These are phyloP conservation scores for Machimus atricapillus DNA, from an alignment of 2,888 invertebrate genomes.

Conservation along the genomic window DNA sequence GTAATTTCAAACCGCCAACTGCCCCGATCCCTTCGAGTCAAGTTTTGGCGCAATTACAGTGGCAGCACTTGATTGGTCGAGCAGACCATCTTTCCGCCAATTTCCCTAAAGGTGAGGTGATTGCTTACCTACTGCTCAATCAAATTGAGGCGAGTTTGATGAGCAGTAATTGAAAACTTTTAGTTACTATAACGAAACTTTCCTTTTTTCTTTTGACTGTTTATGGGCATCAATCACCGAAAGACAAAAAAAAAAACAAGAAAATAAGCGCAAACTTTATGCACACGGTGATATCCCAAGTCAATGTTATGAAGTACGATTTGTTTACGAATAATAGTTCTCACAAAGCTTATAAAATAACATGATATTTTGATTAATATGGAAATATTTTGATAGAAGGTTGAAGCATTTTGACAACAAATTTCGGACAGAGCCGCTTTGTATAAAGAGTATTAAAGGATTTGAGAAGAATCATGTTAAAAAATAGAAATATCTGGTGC, in stretches of 20 bases:
- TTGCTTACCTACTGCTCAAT: not conserved
- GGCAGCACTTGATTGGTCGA: not conserved
- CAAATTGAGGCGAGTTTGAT: not conserved
- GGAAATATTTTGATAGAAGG: too few species aligned
- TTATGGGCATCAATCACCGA: not conserved
- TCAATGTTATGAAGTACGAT: too few species aligned
- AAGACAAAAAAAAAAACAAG: not conserved
- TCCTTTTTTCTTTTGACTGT: not conserved
- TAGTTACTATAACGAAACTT: not conserved
- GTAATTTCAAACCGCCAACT: not conserved
- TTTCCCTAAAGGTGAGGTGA: not conserved
- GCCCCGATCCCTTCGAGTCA: not conserved
- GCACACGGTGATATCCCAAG: too few species aligned
- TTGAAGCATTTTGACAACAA: too few species aligned
- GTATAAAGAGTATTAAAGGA: too few species aligned
- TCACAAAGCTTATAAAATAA: too few species aligned
- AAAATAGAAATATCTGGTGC: too few species aligned
- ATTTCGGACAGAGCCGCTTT: too few species aligned
- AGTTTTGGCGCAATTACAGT: not conserved
- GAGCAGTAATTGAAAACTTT: not conserved
- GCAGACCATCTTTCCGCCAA: not conserved
- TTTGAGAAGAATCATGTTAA: too few species aligned
- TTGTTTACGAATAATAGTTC: too few species aligned
- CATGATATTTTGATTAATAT: too few species aligned
- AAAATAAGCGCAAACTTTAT: not conserved